Percentiles rank a stretch among this genome's conserved stretches.
Conservation (phyloP, 2,888 invertebrate genomes). For the Perizoma flavofasciatum region DNA sequence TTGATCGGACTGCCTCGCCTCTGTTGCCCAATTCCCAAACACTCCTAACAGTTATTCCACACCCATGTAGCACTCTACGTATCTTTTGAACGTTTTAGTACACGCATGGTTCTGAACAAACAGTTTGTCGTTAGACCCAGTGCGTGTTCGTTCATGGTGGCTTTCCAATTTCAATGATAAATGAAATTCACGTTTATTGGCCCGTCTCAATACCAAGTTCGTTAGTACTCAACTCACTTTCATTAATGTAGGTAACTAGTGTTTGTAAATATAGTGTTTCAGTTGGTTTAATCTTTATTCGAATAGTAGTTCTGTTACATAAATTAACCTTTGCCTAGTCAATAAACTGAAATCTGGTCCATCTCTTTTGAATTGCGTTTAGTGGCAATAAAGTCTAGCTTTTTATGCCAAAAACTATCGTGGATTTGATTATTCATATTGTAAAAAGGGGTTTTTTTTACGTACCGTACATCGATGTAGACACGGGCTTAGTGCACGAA, state of each 20-base stretch:
- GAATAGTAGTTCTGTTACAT: background rate
- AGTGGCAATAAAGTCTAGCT: background rate
- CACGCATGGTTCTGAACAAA: constrained; percentile 22
- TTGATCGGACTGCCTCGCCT: constrained; percentile 29
- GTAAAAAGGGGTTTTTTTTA: no score
- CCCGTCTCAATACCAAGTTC: constrained; percentile 6
- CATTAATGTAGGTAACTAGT: background rate
- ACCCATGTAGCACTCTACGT: constrained; percentile 12
- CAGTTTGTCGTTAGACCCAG: constrained; percentile 19
- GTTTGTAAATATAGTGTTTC: constrained; percentile 2
- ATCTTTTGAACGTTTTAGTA: constrained; percentile 8
- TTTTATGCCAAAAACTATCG: no score
- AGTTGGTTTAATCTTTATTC: background rate
- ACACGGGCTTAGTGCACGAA: background rate
- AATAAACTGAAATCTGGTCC: background rate
- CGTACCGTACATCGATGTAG: no score
- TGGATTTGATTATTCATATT: no score
- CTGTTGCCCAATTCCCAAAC: constrained; percentile 35
- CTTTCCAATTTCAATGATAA: constrained; percentile 5
- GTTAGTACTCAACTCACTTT: background rate
- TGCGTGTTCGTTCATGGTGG: constrained; percentile 19
- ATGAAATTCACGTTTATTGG: constrained; percentile 12
- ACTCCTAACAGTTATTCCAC: constrained; percentile 24
- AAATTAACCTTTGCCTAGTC: background rate
- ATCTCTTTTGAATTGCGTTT: background rate